A percentile compares a stretch with the other conserved stretches of the same genome.
phyloP scores from a whole-genome alignment of 2,797 vertebrate genomes.

The Myripristis jacobus region DNA sequence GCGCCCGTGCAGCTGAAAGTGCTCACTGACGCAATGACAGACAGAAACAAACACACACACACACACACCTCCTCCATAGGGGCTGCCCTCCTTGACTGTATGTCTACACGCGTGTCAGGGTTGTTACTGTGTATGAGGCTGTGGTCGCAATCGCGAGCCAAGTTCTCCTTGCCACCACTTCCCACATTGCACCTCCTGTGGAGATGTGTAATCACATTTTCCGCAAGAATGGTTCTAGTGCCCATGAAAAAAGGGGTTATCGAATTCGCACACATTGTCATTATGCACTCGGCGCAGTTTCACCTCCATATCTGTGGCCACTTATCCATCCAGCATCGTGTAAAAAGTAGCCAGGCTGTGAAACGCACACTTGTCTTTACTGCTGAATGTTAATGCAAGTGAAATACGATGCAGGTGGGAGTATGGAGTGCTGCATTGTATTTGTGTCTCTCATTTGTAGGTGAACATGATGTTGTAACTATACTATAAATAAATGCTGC shows the following conservation, averaged over 20 bases:
- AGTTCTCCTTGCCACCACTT: constrained; percentile 33
- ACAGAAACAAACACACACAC: constrained; percentile 7
- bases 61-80: background rate
- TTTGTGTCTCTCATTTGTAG: constrained; percentile 15
- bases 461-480: background rate
- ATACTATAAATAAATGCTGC: background rate
- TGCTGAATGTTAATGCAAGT: constrained; percentile 33
- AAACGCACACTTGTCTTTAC: constrained; percentile 42
- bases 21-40: background rate
- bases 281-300: constrained; percentile 69
- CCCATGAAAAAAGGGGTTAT: constrained; percentile 80
- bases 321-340: constrained; percentile 64
- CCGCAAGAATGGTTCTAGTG: constrained; percentile 72
- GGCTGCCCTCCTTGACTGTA: background rate
- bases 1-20: constrained; percentile 27
- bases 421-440: constrained; percentile 2
- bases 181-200: constrained; percentile 57
- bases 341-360: constrained; percentile 59
- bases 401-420: constrained; percentile 44
- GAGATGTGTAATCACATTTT: constrained; percentile 82
- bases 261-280: constrained; percentile 78
- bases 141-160: constrained; percentile 47
- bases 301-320: constrained; percentile 66
- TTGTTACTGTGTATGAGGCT: constrained; percentile 25
- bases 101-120: constrained; percentile 28